Evolutionary conservation across 2,797 vertebrate genomes (phyloP).

Genomic region (Triplophysa bombifrons): DNA sequence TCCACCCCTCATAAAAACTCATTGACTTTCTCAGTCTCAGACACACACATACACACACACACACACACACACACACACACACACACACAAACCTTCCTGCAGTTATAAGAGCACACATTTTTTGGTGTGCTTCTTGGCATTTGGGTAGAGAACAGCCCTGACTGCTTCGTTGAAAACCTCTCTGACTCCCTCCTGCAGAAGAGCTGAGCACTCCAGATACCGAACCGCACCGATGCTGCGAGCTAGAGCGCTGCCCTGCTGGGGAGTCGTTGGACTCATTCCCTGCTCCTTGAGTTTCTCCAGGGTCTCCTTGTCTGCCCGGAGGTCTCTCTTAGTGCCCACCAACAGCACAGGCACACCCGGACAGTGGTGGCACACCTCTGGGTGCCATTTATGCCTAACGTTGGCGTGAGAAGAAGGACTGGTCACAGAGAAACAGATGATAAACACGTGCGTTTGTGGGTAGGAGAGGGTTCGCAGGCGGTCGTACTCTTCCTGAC

Average conservation of each 20-base stretch:
- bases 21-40: conserved; percentile 3
- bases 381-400: conserved; percentile 82
- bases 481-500: conserved; percentile 82
- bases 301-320: conserved; percentile 76
- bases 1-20: conserved; percentile 29
- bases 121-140: conserved; percentile 79
- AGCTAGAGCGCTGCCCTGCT: conserved; percentile 78
- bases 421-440: conserved; percentile 82
- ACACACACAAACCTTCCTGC: conserved; percentile 16
- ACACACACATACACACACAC: conserved; percentile 22
- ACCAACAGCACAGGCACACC: conserved; percentile 80
- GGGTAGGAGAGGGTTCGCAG: conserved; percentile 79
- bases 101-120: conserved; percentile 80
- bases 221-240: conserved; percentile 81
- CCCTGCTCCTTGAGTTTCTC: conserved; percentile 83
- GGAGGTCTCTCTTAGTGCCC: conserved; percentile 81
- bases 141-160: conserved; percentile 79
- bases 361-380: conserved; percentile 81
- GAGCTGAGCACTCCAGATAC: conserved; percentile 80
- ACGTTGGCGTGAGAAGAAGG: conserved; percentile 83
- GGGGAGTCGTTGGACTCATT: conserved; percentile 75
- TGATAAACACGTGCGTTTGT: conserved; percentile 81
- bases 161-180: conserved; percentile 82
- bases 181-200: conserved; percentile 79
- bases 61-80: conserved; percentile 28